These are phyloP conservation scores for Edolisoma coerulescens DNA, from an alignment of 2,113 vertebrate species.

Conservation along the genomic window DNA sequence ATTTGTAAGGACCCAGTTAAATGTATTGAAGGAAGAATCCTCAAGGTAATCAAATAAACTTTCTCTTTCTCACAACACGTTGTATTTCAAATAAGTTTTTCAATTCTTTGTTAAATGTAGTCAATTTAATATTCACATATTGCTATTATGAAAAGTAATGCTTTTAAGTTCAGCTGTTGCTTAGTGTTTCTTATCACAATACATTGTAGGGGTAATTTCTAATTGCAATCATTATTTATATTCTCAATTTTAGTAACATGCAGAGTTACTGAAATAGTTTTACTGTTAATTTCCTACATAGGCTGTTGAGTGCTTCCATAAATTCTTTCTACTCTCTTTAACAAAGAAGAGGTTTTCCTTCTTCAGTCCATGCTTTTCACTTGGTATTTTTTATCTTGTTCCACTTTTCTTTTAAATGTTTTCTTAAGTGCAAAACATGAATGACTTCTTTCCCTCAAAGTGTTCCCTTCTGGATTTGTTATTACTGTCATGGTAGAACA, in stretches of 20 bases:
- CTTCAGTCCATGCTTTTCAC: background rate
- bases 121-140: background rate
- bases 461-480: background rate
- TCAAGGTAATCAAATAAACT: slow-evolving; percentile 81
- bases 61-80: background rate
- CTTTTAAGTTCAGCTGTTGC: background rate
- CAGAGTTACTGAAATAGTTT: background rate
- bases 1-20: slow-evolving; percentile 82
- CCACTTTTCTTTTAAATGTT: background rate
- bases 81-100: background rate
- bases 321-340: background rate
- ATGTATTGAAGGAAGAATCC: slow-evolving; percentile 80
- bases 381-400: background rate
- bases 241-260: background rate
- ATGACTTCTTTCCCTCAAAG: background rate
- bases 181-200: background rate
- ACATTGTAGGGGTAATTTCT: background rate
- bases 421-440: background rate
- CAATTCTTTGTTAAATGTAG: background rate
- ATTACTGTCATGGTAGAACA: background rate
- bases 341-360: background rate
- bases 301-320: background rate
- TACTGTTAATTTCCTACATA: background rate
- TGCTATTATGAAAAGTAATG: background rate
- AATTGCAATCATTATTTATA: background rate